Evolutionary conservation across 2,797 vertebrate genomes (phyloP), one percentile per base, ranked within the genome.

Genomic region (Anabacerthia variegaticeps): DNA sequence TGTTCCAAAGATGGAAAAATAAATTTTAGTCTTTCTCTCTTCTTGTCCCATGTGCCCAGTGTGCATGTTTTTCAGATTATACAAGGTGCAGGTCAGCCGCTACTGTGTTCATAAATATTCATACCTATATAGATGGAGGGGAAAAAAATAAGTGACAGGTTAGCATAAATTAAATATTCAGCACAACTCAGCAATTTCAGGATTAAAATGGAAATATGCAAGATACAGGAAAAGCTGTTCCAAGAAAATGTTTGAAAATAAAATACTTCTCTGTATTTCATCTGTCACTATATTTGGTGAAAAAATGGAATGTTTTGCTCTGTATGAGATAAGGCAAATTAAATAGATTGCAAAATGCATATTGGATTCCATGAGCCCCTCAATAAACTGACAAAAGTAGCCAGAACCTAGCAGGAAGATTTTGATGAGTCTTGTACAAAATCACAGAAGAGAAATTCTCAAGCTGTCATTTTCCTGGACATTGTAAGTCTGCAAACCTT

Each of bases 121-220:
- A 83, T 80, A 36, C 18, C 7, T 91, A 7, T 43, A 69, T 56
- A 76, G 61, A 76, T 54, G 28, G 24, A 15, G 14, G 8, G 0
- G 8, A 12, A 58, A 74, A 74, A 75, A 89, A 66, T 46, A 84
- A 78, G 14, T 93, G 93, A 65, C 44, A 86, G 48, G 85, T 76
- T 92, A 87, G 81, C 55, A 74, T 81, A 88, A 87, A 94, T 81
- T 79, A 93, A 93, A 85, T 82, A 89, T 93, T 96, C 80, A 85
- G 65, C 63, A 77, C 44, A 67, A 73, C 56, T 89, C 85, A 88
- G 88, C 68, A 92, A 88, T 30, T 49, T 84, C 27, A 48, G 82
- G 58, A 92, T 93, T 94, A 69, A 95, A 93, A 86, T 24, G 58
- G 69, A 92, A 88, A 76, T 88, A 62, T 72, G 58, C 52, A 69